phyloP scores from a whole-genome alignment of 2,797 vertebrate species.

The Hydrocynus forskahlii region DNA sequence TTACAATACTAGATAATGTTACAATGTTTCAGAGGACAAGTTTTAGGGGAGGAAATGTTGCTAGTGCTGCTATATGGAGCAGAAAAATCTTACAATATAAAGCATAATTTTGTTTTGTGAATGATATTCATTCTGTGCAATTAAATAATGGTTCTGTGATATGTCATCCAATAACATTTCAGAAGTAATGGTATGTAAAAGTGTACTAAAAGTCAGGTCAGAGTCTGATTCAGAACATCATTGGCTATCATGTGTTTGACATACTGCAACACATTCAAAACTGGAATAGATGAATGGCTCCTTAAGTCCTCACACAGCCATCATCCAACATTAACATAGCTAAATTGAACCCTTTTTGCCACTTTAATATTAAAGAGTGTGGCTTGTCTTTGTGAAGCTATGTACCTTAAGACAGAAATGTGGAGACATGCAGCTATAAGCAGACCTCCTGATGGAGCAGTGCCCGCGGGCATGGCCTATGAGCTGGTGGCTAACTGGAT shows the following conservation, averaged over 20 bases:
- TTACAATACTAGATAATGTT: background rate
- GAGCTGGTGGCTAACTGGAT: conserved; percentile 72
- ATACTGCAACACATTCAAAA: too few species aligned
- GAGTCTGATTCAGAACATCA: too few species aligned
- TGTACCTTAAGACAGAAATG: conserved; percentile 11
- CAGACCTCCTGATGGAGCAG: conserved; percentile 19
- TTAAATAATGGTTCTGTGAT: too few species aligned
- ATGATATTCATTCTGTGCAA: background rate
- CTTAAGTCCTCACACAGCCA: too few species aligned
- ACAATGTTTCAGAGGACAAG: background rate
- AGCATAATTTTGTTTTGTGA: too few species aligned
- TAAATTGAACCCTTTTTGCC: background rate
- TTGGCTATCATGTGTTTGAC: too few species aligned
- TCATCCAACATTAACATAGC: too few species aligned
- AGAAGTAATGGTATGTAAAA: background rate
- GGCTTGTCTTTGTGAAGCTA: background rate
- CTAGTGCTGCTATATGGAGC: background rate
- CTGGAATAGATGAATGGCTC: too few species aligned
- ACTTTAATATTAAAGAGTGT: background rate
- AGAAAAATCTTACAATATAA: background rate
- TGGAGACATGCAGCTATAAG: conserved; percentile 36
- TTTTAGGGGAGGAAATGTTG: background rate
- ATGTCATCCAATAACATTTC: background rate
- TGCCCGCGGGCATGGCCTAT: conserved; percentile 24
- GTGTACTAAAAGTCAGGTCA: background rate